These are phyloP conservation scores for Xerus inauris DNA, from an alignment of 2,113 vertebrate genomes.

Conservation along the genomic window DNA sequence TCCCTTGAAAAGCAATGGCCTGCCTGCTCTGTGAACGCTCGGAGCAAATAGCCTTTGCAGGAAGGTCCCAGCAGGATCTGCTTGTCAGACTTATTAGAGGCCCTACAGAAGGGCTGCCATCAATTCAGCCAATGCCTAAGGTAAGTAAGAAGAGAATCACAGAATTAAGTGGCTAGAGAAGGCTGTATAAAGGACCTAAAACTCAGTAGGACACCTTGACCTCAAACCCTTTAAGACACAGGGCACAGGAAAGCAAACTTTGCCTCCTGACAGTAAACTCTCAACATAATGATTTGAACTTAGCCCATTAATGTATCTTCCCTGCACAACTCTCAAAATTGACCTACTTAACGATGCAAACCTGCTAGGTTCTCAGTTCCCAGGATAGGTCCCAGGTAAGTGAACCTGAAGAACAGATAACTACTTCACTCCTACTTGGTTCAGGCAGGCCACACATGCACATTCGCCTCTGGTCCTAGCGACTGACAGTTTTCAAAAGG, in stretches of 20 bases:
- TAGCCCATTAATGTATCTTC: neutral
- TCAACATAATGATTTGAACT: neutral
- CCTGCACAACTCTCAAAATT: neutral
- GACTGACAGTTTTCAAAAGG: accelerated
- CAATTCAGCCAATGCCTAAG: neutral
- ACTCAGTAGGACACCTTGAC: neutral
- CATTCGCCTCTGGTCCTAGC: accelerated
- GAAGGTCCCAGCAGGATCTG: no score
- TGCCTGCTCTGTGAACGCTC: neutral
- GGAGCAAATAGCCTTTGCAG: neutral
- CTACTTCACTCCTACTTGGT: accelerated
- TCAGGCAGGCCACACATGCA: neutral
- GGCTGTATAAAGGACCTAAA: neutral
- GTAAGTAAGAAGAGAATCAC: neutral
- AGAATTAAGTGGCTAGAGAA: neutral
- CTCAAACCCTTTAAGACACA: neutral
- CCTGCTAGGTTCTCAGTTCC: neutral
- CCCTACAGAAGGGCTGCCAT: no score
- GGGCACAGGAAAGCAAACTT: neutral
- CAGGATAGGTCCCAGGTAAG: neutral
- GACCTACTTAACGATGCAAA: neutral
- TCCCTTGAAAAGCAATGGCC: neutral
- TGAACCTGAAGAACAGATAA: accelerated
- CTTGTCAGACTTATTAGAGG: neutral
- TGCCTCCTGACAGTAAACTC: neutral